Evolutionary conservation across 2,888 invertebrate species (phyloP).

Genomic region (Tetragonisca angustula): DNA sequence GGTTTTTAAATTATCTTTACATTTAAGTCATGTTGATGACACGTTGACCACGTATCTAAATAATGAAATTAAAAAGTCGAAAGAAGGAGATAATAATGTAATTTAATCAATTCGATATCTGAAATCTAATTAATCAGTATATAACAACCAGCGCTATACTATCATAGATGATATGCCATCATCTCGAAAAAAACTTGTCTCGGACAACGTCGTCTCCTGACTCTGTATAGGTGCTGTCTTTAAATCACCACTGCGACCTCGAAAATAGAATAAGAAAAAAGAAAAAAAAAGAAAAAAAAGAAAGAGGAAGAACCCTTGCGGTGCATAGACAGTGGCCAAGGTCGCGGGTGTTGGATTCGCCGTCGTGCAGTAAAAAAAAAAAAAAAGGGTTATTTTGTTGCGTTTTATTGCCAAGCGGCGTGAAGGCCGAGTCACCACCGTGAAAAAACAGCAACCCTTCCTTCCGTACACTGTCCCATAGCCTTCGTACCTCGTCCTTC

Average conservation of each 20-base stretch:
- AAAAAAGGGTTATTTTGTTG: slow-evolving; percentile 77
- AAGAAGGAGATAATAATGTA: neutral
- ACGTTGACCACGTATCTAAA: neutral
- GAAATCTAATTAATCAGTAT: too few species aligned
- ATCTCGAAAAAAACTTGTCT: neutral
- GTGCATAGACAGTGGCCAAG: slow-evolving; percentile 49
- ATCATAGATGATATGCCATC: too few species aligned
- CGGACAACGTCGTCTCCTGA: neutral
- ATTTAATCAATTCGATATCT: neutral
- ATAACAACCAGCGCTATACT: too few species aligned
- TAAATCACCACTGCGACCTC: slow-evolving; percentile 7
- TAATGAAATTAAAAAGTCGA: neutral
- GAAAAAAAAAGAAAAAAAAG: neutral
- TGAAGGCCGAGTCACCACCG: slow-evolving; percentile 61
- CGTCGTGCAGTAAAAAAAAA: slow-evolving; percentile 19
- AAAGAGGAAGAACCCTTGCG: slow-evolving; percentile 27
- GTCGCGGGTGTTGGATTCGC: slow-evolving; percentile 29
- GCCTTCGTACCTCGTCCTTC: slow-evolving; percentile 31
- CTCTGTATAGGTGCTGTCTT: neutral
- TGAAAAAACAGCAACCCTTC: slow-evolving; percentile 73
- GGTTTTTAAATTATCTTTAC: neutral
- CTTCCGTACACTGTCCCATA: slow-evolving; percentile 68
- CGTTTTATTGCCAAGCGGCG: slow-evolving; percentile 61
- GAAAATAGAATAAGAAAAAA: neutral
- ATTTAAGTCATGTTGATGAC: neutral